phyloP scores from a whole-genome alignment of 2,113 vertebrate species.

The Lanius collurio region DNA sequence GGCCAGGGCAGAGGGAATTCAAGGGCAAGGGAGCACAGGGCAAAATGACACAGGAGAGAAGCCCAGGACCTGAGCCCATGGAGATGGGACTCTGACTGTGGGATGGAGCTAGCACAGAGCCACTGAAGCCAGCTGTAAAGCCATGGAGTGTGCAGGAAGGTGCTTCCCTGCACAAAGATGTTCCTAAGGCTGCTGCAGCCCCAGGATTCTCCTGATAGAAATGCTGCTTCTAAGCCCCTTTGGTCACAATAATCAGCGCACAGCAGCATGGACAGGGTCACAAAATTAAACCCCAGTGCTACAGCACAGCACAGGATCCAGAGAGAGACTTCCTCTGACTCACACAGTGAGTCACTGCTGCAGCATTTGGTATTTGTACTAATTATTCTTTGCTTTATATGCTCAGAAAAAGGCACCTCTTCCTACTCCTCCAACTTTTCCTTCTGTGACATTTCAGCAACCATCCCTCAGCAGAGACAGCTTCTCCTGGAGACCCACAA shows the following conservation, averaged over 20 bases:
- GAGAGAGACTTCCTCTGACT: constrained; percentile 65
- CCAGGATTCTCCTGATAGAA: neutral
- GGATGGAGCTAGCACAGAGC: neutral
- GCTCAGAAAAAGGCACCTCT: constrained; percentile 48
- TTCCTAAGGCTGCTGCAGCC: neutral
- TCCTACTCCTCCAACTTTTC: constrained; percentile 48
- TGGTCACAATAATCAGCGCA: neutral
- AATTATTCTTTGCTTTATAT: constrained; percentile 39
- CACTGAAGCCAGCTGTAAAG: neutral
- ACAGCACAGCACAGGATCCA: neutral
- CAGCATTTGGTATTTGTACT: constrained; percentile 68
- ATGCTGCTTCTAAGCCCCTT: neutral
- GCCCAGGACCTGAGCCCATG: neutral
- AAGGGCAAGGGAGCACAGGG: neutral
- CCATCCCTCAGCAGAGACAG: neutral
- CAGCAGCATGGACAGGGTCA: neutral
- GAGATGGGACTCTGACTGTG: neutral
- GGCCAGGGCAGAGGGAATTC: neutral
- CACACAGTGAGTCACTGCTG: constrained; percentile 77
- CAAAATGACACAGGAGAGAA: neutral
- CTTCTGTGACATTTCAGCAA: constrained; percentile 45
- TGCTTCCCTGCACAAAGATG: neutral
- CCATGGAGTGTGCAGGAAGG: rapidly evolving
- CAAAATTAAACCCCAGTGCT: neutral
- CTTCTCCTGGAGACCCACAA: neutral